Evolutionary conservation across 2,888 invertebrate species (phyloP).

Genomic region (Agriopis marginaria): DNA sequence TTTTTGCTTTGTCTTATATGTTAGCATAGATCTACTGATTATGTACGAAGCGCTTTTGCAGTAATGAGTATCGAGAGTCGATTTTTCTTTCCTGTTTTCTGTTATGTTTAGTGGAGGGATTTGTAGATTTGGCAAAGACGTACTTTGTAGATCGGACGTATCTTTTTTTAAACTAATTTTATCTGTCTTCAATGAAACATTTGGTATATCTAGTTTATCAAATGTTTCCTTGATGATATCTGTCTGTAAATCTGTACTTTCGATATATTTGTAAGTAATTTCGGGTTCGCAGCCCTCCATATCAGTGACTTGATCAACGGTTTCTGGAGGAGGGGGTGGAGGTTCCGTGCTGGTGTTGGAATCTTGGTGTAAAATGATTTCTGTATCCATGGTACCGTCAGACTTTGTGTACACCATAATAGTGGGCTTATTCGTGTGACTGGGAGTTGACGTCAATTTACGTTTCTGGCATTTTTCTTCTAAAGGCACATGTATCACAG

Average conservation of each 20-base stretch:
- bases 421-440: conserved; percentile 12
- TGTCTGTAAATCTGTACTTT: conserved; percentile 54
- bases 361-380: conserved; percentile 53
- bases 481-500: conserved; percentile 68
- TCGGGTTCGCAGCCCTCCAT: conserved; percentile 54
- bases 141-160: conserved; percentile 54
- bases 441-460: conserved; percentile 26
- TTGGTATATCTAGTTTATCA: conserved; percentile 78
- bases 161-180: conserved; percentile 64
- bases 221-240: conserved; percentile 59
- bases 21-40: conserved; percentile 73
- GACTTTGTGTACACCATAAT: conserved; percentile 34
- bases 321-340: conserved; percentile 36
- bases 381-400: conserved; percentile 53
- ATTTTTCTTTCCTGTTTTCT: conserved; percentile 51
- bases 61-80: conserved; percentile 52
- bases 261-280: conserved; percentile 50
- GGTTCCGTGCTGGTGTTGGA: conserved; percentile 59
- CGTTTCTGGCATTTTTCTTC: conserved; percentile 54
- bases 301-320: conserved; percentile 59
- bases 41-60: conserved; percentile 68
- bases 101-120: conserved; percentile 55
- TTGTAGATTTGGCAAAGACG: conserved; percentile 64
- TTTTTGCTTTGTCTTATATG: conserved; percentile 76
- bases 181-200: conserved; percentile 73